phyloP scores from a whole-genome alignment of 2,797 vertebrate genomes.

The Synanceia verrucosa region DNA sequence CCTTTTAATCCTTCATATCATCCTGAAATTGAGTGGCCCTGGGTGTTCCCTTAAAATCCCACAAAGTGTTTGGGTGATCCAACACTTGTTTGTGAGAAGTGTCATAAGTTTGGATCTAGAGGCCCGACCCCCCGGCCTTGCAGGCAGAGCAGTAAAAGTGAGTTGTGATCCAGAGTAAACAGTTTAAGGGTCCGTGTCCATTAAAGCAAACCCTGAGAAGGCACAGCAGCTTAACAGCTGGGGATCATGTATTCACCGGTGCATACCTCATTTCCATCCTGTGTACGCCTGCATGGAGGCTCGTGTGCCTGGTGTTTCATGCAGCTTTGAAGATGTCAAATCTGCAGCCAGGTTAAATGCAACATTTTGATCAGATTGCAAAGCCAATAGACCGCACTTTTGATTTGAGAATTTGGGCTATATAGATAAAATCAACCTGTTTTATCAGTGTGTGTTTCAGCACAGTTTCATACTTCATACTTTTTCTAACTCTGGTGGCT shows the following conservation, averaged over 20 bases:
- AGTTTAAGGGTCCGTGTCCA: slow-evolving; percentile 37
- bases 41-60: slow-evolving; percentile 19
- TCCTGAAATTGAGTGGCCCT: background rate
- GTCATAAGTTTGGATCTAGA: slow-evolving; percentile 4
- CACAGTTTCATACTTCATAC: background rate
- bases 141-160: slow-evolving; percentile 24
- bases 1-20: background rate
- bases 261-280: slow-evolving; percentile 29
- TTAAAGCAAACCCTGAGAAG: slow-evolving; percentile 27
- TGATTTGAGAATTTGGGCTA: background rate
- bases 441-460: slow-evolving; percentile 12
- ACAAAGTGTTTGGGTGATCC: background rate
- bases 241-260: slow-evolving; percentile 16
- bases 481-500: background rate
- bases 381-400: background rate
- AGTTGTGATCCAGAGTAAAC: slow-evolving; percentile 42
- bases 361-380: background rate
- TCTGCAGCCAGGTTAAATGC: slow-evolving; percentile 5
- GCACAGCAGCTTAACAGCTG: slow-evolving; percentile 44
- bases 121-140: background rate
- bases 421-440: background rate
- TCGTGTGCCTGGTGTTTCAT: slow-evolving; percentile 17
- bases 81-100: slow-evolving; percentile 20
- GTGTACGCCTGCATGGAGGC: slow-evolving; percentile 9
- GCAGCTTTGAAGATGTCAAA: slow-evolving; percentile 38